Conservation (phyloP, 2,888 invertebrate genomes). For the Xylota segnis region DNA sequence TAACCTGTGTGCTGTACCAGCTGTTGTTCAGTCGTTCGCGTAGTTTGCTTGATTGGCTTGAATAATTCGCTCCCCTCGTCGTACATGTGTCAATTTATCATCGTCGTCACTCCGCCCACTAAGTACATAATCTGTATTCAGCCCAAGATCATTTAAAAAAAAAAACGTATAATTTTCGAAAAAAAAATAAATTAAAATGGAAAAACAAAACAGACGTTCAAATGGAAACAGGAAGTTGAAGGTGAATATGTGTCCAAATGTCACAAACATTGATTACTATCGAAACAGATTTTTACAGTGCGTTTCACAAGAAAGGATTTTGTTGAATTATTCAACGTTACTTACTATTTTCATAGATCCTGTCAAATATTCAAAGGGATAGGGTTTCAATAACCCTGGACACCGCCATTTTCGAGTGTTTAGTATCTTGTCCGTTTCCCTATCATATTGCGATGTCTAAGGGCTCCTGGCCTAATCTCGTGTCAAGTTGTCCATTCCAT, state of each 20-base stretch:
- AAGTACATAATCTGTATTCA: slow-evolving; percentile 54
- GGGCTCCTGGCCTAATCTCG: too few species aligned
- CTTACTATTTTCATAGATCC: too few species aligned
- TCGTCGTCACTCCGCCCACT: slow-evolving; percentile 42
- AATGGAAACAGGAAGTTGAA: slow-evolving; percentile 49
- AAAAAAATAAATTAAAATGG: slow-evolving; percentile 1
- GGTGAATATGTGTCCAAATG: slow-evolving; percentile 49
- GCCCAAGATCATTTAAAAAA: slow-evolving; percentile 55
- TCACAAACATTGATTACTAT: slow-evolving; percentile 20
- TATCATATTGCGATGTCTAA: too few species aligned
- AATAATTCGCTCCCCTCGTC: slow-evolving; percentile 54
- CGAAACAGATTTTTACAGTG: slow-evolving; percentile 8
- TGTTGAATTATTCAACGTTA: neutral
- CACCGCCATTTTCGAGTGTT: too few species aligned
- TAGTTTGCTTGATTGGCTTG: slow-evolving; percentile 56
- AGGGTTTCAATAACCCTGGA: too few species aligned
- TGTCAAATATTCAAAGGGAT: too few species aligned
- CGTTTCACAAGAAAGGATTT: slow-evolving; percentile 7
- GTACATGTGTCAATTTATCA: slow-evolving; percentile 61
- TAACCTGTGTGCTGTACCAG: slow-evolving; percentile 40
- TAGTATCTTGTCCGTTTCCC: too few species aligned
- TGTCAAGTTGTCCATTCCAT: too few species aligned
- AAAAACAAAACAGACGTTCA: neutral
- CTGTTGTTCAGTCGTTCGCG: slow-evolving; percentile 18
- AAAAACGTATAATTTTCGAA: slow-evolving; percentile 19